phyloP scores from a whole-genome alignment of 1,140 invertebrate genomes.

The Tetramorium alpestre region DNA sequence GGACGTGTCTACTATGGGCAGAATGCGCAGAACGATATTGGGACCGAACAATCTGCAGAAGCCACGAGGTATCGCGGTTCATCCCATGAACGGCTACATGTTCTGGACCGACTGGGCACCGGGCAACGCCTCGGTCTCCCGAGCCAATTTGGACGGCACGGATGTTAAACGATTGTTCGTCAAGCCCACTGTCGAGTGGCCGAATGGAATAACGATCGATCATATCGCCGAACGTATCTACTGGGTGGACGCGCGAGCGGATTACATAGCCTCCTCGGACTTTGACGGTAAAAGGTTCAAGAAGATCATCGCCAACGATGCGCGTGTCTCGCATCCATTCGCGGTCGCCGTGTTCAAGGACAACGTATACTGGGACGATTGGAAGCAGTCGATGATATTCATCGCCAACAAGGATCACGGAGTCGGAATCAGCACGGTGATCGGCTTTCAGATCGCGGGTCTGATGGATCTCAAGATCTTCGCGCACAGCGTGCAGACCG shows the following conservation, averaged over 20 bases:
- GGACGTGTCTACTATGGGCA: constrained; percentile 88
- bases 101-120: constrained; percentile 98
- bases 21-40: constrained; percentile 92
- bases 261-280: constrained; percentile 94
- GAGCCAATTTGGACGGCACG: constrained; percentile 94
- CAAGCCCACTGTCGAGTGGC: constrained; percentile 91
- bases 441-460: constrained; percentile 87
- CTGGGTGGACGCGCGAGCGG: constrained; percentile 94
- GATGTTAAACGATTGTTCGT: constrained; percentile 90
- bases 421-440: constrained; percentile 87
- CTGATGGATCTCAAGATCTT: constrained; percentile 95
- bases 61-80: constrained; percentile 95
- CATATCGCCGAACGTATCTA: constrained; percentile 93
- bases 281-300: constrained; percentile 93
- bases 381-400: constrained; percentile 92
- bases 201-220: constrained; percentile 95
- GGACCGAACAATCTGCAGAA: constrained; percentile 90
- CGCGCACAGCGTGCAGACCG: constrained; percentile 90
- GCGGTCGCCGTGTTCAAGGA: constrained; percentile 94
- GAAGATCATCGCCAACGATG: constrained; percentile 89
- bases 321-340: constrained; percentile 92
- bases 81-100: constrained; percentile 93
- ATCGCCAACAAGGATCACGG: constrained; percentile 92
- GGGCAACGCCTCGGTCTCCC: constrained; percentile 91
- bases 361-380: constrained; percentile 97